Base-by-base conservation (phyloP, 1,140 invertebrate species). In the Danaus melanippus region DNA sequence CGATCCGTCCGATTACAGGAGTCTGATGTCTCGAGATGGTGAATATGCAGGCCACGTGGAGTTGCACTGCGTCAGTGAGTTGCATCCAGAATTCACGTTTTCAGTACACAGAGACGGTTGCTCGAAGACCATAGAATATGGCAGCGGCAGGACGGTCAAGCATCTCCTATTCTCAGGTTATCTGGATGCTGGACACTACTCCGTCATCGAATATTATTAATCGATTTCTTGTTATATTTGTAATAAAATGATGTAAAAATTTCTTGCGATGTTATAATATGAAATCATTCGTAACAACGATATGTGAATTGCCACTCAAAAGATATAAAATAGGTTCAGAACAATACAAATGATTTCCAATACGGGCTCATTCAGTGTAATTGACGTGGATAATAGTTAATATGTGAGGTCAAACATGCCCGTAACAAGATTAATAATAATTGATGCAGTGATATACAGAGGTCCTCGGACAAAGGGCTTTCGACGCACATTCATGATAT, bases 31-130 rank as follows among this genome's bases (percentile, higher is more conserved):
- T 1, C 56, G 69, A 41, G 77, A 81, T 45, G 81, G 81, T 1
- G 79, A 82, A 53, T 84, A 82, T 56, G 81, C 76, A 3, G 81
- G 81, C 8, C 81, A 84, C 45, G 81, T 76, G 4, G 81, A 84
- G 50, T 52, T 84, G 47, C 81, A 82, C 50, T 69, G 73, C 47
- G 65, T 73, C 15, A 79, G 76, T 56, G 81, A 84, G 52, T 47
- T 81, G 11, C 79, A 66, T 55, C 55, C 64, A 3, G 73, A 79
- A 6, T 77, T 69, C 52, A 79, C 77, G 0, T 82, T 82, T 66
- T 71, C 70, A 50, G 74, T 84, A 0, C 81, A 84, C 54, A 71
- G 74, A 54, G 66, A 76, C 32, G 62, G 65, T 9, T 74, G 71
- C 50, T 57, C 63, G 1, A 74, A 62, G 48, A 78, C 77, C n/a